Evolutionary conservation across 2,797 vertebrate genomes (phyloP), one percentile per base, ranked within the genome.

Genomic region (Xenentodon cancila): DNA sequence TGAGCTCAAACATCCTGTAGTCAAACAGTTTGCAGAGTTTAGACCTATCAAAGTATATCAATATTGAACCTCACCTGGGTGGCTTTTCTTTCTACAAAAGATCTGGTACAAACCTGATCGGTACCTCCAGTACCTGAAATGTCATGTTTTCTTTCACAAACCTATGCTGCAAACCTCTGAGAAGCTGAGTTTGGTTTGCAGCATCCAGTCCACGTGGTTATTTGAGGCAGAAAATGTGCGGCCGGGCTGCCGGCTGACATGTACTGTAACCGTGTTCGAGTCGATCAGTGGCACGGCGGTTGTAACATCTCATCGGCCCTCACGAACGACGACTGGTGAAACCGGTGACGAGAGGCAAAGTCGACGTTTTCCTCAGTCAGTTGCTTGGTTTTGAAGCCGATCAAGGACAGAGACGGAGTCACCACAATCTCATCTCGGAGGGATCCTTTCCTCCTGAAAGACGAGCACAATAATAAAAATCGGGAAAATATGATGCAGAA

Each of bases 341-440:
- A 96, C 53, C 94, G 96, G 73, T 96, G 94, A 43, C 97, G 93
- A 0, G 94, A 92, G 63, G 97, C 96, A 1, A 99, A 99, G 90
- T 99, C 98, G 0, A 89, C 70, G 0, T 99, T 99, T 89, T 99
- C 97, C 85, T 98, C 92, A 0, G 97, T 99, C 83, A 99, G 92
- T 89, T 99, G 97, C 27, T 91, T 95, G 85, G 96, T 98, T 91
- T 93, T 93, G 92, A 96, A 89, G 61, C 94, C 95, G 19, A 99
- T 92, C 59, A 84, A 87, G 1, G 88, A 90, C 81, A 96, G 88
- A 81, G 96, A 92, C 0, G 96, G 96, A 0, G 96, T 96, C 90
- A 97, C 82, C 59, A 99, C 87, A 0, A 97, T 93, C 91, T 95
- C 95, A 68, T 96, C 95, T 72, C 37, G 86, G 15, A 84, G 80